phyloP scores from a whole-genome alignment of 2,797 vertebrate genomes.

The Labroides dimidiatus region DNA sequence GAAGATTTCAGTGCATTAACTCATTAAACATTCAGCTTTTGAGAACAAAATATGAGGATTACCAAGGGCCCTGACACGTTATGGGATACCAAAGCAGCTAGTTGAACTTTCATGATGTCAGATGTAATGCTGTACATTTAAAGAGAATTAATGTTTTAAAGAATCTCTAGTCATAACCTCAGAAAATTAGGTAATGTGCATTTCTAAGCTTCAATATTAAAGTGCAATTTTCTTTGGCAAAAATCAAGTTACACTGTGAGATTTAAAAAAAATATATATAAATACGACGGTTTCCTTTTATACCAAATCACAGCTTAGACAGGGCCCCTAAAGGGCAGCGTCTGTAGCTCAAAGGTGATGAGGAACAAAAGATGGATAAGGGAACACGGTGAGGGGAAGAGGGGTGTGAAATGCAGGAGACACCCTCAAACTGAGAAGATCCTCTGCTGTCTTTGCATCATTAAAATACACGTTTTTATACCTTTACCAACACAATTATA shows the following conservation, averaged over 20 bases:
- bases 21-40: conserved; percentile 95
- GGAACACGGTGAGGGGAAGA: conserved; percentile 67
- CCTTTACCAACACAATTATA: neutral
- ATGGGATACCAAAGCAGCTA: conserved; percentile 79
- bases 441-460: conserved; percentile 22
- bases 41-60: conserved; percentile 76
- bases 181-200: neutral
- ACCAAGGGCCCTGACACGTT: conserved; percentile 78
- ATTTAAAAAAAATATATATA: conserved; percentile 24
- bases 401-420: conserved; percentile 67
- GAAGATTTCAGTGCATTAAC: conserved; percentile 91
- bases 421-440: conserved; percentile 58
- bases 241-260: conserved; percentile 6
- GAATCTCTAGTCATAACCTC: neutral
- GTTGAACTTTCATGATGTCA: conserved; percentile 65
- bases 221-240: too few relatives aligned
- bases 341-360: conserved; percentile 60
- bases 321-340: conserved; percentile 62
- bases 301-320: conserved; percentile 44
- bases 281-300: conserved; percentile 39
- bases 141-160: conserved; percentile 2
- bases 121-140: conserved; percentile 27
- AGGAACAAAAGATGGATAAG: conserved; percentile 78
- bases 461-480: neutral
- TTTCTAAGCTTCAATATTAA: neutral